These are phyloP conservation scores for Uria lomvia DNA, from an alignment of 2,113 vertebrate species.

Conservation along the genomic window DNA sequence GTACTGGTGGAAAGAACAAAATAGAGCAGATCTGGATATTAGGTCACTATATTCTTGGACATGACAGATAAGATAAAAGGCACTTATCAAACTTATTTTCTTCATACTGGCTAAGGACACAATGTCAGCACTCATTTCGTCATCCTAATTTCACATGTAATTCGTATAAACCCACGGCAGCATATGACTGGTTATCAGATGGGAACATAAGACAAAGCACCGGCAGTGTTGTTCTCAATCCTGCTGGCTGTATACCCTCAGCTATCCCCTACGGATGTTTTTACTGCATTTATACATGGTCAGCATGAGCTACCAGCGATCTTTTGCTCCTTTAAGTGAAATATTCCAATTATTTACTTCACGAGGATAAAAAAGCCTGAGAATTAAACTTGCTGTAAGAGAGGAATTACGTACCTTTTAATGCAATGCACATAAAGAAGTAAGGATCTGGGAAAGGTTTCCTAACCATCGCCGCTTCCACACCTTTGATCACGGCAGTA, in stretches of 20 bases:
- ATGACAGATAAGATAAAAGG: not conserved
- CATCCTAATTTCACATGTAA: not conserved
- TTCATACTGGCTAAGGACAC: not conserved
- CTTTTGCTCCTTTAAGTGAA: not conserved
- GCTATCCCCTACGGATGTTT: not conserved
- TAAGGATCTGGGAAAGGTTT: not conserved
- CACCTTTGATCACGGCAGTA: not conserved
- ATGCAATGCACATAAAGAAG: not conserved
- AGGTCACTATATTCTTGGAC: not conserved
- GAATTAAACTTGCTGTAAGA: not conserved
- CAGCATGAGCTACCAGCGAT: not conserved
- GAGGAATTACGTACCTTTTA: not conserved
- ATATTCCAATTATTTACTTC: not conserved
- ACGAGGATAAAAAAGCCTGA: not conserved
- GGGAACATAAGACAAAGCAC: not conserved
- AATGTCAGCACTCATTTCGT: not conserved
- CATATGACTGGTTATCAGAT: not conserved
- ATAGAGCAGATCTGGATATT: not conserved
- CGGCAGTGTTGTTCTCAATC: not conserved
- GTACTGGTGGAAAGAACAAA: not conserved
- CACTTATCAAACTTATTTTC: not conserved
- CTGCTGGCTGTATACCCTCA: not conserved
- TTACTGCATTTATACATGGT: not conserved
- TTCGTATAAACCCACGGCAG: not conserved
- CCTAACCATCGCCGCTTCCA: not conserved